Conservation (phyloP, 2,113 vertebrate species). For the Spilogale gracilis region DNA sequence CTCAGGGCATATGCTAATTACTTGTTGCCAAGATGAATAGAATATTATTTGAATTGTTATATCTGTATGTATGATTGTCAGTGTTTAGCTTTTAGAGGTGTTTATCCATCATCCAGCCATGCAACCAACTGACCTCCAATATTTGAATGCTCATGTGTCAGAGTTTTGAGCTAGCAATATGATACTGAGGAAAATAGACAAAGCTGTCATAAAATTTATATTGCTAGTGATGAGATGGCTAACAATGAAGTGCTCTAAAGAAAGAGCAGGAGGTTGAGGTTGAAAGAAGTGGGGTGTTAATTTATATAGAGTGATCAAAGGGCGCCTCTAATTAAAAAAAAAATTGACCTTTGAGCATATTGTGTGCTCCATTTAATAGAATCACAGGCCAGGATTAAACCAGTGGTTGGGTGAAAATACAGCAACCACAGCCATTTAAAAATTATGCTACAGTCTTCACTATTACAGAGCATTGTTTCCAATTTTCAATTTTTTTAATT, state of each 20-base stretch:
- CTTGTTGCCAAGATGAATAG: slow-evolving; percentile 34
- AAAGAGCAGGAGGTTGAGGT: background rate
- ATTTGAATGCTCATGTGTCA: background rate
- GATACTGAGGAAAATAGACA: background rate
- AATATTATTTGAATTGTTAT: background rate
- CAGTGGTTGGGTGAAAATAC: background rate
- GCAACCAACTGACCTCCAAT: background rate
- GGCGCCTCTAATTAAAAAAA: background rate
- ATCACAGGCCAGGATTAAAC: background rate
- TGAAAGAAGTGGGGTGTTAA: background rate
- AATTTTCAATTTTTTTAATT: background rate
- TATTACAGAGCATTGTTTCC: slow-evolving; percentile 31
- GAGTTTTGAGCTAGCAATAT: background rate
- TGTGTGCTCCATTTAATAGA: background rate
- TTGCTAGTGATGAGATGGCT: background rate
- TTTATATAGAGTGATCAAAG: background rate
- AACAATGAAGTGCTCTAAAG: background rate
- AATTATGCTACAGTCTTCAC: background rate
- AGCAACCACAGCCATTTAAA: slow-evolving; percentile 14
- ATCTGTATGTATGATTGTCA: background rate
- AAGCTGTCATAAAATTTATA: background rate
- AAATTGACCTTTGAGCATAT: background rate
- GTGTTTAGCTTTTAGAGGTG: background rate
- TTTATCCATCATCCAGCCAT: background rate
- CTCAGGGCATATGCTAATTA: background rate